phyloP scores from a whole-genome alignment of 2,888 invertebrate species.

The Oasisia sp. region DNA sequence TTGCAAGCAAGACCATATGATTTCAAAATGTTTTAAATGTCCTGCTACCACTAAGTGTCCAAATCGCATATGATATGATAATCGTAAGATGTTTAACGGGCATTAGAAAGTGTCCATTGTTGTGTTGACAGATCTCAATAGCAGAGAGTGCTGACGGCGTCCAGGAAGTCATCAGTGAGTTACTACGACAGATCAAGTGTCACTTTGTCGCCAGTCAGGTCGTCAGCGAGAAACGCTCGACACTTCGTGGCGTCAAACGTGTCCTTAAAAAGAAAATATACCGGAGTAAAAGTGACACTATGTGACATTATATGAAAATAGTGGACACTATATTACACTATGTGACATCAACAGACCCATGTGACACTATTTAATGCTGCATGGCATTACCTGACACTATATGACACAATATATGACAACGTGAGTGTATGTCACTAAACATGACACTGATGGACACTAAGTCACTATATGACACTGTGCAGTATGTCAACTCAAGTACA shows the following conservation, averaged over 20 bases:
- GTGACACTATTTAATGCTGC: too few relatives aligned
- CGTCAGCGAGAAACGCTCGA: conserved; percentile 44
- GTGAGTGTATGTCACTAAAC: conserved; percentile 45
- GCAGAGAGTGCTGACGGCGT: conserved; percentile 56
- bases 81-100: too few relatives aligned
- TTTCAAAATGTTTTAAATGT: too few relatives aligned
- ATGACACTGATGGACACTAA: too few relatives aligned
- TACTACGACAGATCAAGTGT: conserved; percentile 53
- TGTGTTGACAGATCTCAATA: conserved; percentile 46
- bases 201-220: conserved; percentile 51
- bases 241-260: conserved; percentile 58
- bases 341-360: too few relatives aligned
- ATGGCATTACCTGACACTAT: too few relatives aligned
- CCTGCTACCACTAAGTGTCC: too few relatives aligned
- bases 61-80: too few relatives aligned
- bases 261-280: conserved; percentile 58
- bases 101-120: background rate
- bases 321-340: too few relatives aligned
- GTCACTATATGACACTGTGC: conserved; percentile 35
- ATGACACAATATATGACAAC: conserved; percentile 28
- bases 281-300: conserved; percentile 55
- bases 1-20: too few relatives aligned
- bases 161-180: conserved; percentile 54
- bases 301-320: background rate
- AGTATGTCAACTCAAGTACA: background rate